Evolutionary conservation across 2,888 invertebrate genomes (phyloP).

Genomic region (Rhamnusium bicolor): DNA sequence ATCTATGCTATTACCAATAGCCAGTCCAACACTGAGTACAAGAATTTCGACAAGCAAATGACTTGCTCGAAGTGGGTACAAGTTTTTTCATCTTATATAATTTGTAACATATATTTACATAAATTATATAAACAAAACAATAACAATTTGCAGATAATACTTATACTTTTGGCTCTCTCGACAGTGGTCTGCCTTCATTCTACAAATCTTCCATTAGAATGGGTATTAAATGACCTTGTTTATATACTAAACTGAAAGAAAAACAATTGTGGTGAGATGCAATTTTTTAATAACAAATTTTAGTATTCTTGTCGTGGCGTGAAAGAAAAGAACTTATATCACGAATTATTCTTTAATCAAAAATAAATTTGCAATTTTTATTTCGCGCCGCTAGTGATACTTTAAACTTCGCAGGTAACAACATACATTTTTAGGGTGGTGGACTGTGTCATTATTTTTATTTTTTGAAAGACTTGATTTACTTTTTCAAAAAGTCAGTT

Average conservation of each 20-base stretch:
- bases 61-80: too few relatives aligned
- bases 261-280: neutral
- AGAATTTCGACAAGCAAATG: too few relatives aligned
- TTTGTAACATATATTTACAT: too few relatives aligned
- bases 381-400: neutral
- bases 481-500: too few relatives aligned
- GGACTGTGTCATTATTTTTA: too few relatives aligned
- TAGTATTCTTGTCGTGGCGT: neutral
- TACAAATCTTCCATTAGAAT: neutral
- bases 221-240: neutral
- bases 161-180: neutral
- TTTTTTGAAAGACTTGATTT: too few relatives aligned
- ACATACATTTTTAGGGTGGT: too few relatives aligned
- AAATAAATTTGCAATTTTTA: neutral
- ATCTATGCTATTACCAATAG: too few relatives aligned
- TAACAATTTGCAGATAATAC: neutral
- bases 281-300: neutral
- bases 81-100: too few relatives aligned
- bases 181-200: neutral
- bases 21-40: too few relatives aligned
- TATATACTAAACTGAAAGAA: neutral
- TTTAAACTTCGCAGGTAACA: too few relatives aligned
- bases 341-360: neutral
- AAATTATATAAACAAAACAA: too few relatives aligned
- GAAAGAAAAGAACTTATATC: neutral